Evolutionary conservation across 2,797 vertebrate genomes (phyloP).

Genomic region (Microcaecilia unicolor): DNA sequence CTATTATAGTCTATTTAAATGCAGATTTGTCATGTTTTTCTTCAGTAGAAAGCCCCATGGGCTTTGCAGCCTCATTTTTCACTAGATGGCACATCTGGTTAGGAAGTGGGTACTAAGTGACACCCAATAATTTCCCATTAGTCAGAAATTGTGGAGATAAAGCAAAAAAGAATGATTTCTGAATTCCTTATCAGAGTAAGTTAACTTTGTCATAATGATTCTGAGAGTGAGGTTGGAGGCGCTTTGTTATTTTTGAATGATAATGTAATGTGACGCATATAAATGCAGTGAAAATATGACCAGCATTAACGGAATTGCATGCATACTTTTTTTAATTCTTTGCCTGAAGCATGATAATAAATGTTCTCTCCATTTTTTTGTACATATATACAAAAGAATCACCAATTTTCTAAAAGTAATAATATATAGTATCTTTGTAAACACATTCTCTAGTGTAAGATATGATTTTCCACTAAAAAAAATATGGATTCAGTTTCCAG

Average conservation of each 20-base stretch:
- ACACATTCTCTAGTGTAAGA: neutral
- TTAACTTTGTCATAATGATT: too few relatives aligned
- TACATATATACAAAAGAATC: too few relatives aligned
- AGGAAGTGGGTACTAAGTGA: slow-evolving; percentile 29
- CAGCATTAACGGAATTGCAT: neutral
- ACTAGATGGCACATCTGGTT: slow-evolving; percentile 28
- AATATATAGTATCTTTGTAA: slow-evolving; percentile 2
- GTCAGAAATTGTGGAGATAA: slow-evolving; percentile 25
- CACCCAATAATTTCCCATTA: too few relatives aligned
- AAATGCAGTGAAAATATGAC: slow-evolving; percentile 10
- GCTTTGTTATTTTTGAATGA: slow-evolving; percentile 6
- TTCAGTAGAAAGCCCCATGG: slow-evolving; percentile 18
- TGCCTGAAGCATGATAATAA: slow-evolving; percentile 5
- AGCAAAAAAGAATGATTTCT: too few relatives aligned
- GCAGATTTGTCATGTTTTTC: slow-evolving; percentile 20
- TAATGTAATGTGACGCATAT: slow-evolving; percentile 6
- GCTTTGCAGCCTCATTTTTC: slow-evolving; percentile 39
- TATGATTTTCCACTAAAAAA: neutral
- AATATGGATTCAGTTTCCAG: slow-evolving; percentile 1
- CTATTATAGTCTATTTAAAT: slow-evolving; percentile 20
- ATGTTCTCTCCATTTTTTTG: slow-evolving; percentile 2
- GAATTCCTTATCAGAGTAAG: slow-evolving; percentile 12
- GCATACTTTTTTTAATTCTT: slow-evolving; percentile 4
- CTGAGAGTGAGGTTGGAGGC: too few relatives aligned
- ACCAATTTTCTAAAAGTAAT: slow-evolving; percentile 5